Evolutionary conservation across 2,888 invertebrate species (phyloP).

Genomic region (Drosophila kanekoi): DNA sequence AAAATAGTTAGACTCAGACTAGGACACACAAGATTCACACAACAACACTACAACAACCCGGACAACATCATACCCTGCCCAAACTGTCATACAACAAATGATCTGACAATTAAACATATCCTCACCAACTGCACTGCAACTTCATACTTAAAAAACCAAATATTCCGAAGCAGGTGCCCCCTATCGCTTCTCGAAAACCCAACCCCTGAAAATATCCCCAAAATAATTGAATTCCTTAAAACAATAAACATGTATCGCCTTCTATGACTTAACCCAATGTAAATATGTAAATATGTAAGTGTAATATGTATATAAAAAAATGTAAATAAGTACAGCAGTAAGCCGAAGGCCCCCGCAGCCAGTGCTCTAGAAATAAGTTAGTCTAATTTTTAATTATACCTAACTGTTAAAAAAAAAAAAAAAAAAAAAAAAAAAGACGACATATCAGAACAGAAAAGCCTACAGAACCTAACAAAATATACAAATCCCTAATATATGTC

Average conservation of each 20-base stretch:
- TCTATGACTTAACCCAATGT: too few species aligned
- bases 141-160: constrained; percentile 4
- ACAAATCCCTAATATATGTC: too few species aligned
- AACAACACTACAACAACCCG: constrained; percentile 8
- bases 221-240: constrained; percentile 1
- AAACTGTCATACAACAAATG: not conserved
- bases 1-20: constrained; percentile 10
- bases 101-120: constrained; percentile 12
- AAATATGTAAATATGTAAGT: too few species aligned
- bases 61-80: constrained; percentile 9
- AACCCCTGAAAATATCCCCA: not conserved
- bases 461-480: too few species aligned
- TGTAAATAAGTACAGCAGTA: too few species aligned
- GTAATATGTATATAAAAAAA: too few species aligned
- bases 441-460: too few species aligned
- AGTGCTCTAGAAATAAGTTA: too few species aligned
- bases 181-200: constrained; percentile 7
- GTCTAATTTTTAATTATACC: too few species aligned
- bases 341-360: too few species aligned
- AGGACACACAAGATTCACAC: constrained; percentile 9
- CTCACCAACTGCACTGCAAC: constrained; percentile 8
- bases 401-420: too few species aligned
- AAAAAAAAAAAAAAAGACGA: too few species aligned
- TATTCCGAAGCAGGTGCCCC: constrained; percentile 2
- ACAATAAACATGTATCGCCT: not conserved